Conservation (phyloP, 2,113 vertebrate species). For the Indicator indicator region DNA sequence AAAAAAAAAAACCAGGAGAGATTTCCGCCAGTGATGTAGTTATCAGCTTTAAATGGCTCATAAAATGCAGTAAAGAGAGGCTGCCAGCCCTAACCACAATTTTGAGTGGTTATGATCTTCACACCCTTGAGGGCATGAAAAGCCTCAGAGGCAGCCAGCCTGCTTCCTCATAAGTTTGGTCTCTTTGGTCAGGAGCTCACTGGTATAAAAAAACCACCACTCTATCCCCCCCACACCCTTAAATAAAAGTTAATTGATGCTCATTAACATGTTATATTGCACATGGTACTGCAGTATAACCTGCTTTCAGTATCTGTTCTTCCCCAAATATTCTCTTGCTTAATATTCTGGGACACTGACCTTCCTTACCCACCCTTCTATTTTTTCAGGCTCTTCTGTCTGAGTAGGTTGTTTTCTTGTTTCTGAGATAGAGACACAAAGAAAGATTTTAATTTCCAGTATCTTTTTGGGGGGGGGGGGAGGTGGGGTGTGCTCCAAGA, state of each 20-base stretch:
- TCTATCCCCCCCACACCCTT: fast-evolving
- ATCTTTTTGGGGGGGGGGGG: no score
- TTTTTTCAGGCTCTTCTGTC: background rate
- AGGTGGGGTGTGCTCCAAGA: no score
- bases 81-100: background rate
- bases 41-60: background rate
- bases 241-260: background rate
- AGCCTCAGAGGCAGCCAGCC: background rate
- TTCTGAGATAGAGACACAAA: background rate
- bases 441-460: background rate
- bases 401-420: background rate
- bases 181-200: background rate
- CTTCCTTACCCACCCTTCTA: background rate
- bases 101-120: background rate
- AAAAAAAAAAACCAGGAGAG: background rate
- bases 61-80: background rate
- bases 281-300: background rate
- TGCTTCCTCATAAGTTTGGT: background rate
- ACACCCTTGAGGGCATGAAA: background rate
- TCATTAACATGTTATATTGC: background rate
- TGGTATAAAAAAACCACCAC: background rate
- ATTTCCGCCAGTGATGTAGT: background rate
- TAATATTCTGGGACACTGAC: background rate
- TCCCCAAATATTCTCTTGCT: background rate
- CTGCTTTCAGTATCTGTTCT: background rate